Evolutionary conservation across 37 sponge, comb jelly and placozoan genomes (phyloP), one percentile per base, ranked within the genome.

Genomic region (Amphimedon queenslandica): DNA sequence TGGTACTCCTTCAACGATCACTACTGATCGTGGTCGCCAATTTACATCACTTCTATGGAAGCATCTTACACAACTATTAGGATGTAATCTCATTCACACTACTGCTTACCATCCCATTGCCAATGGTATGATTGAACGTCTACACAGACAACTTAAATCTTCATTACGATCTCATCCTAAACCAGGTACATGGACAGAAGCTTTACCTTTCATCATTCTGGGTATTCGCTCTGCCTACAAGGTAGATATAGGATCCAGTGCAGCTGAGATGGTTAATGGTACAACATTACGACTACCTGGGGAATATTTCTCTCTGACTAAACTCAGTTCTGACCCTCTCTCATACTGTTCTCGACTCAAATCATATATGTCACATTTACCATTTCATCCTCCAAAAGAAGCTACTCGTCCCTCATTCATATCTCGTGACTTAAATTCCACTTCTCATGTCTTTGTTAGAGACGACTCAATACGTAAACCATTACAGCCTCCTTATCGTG

Each of bases 201-300:
- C 76, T 33, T 75, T 82, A 25, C 83, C 89, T 41, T 61, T 82
- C 0, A 58, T 78, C 21, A 79, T 82, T 30, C 83, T 88, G 5
- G 89, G 89, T 27, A 71, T 83, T 24, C 72, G 84, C 25, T 70
- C 90, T 38, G 65, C 84, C 16, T 60, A 82, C 43, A 82, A 83
- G 63, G 76, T 75, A 33, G 89, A 88, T 63, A 41, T 83, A 8
- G 23, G 21, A 25, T 75, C 70, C 32, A 89, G 77, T 18, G 58
- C 80, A 21, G 80, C 89, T 29, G 89, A 88, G 80, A 69, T 88
- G 76, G 71, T 79, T 2, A 82, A 82, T 70, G 84, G 84, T 61
- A 83, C 84, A 2, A 83, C 89, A 16, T 66, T 88, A 18, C 70
- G 80, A 10, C 80, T 83, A 37, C 89, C 89, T 2, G 84, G 89